phyloP scores from a whole-genome alignment of 2,888 invertebrate genomes.

The Rhogogaster chlorosoma region DNA sequence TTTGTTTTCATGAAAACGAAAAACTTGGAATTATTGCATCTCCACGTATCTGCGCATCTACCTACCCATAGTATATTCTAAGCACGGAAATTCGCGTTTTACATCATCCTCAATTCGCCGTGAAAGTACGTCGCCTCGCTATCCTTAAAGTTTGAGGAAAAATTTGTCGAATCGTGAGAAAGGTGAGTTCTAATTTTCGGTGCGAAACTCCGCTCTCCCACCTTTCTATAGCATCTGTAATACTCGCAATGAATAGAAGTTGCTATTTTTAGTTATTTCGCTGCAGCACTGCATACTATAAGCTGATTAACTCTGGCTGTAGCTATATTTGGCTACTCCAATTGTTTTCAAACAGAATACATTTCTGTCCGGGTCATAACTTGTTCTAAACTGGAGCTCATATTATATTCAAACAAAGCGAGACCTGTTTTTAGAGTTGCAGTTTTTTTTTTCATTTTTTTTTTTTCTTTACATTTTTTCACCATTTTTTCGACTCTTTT shows the following conservation, averaged over 20 bases:
- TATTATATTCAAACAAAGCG: conserved; percentile 39
- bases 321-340: neutral
- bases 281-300: neutral
- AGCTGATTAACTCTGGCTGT: neutral
- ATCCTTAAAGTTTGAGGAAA: too few relatives aligned
- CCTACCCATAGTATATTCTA: neutral
- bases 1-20: conserved; percentile 33
- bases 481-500: neutral
- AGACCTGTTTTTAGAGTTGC: neutral
- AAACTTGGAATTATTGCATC: conserved; percentile 8
- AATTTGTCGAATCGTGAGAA: neutral
- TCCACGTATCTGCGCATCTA: neutral
- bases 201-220: too few relatives aligned
- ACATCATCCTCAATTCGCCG: neutral
- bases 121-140: too few relatives aligned
- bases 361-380: conserved; percentile 27
- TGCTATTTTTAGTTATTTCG: conserved; percentile 6
- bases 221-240: neutral
- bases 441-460: neutral
- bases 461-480: neutral
- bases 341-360: conserved; percentile 36
- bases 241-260: neutral
- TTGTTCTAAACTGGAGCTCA: conserved; percentile 14
- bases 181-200: neutral
- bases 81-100: neutral